Percentiles rank a stretch among this genome's conserved stretches.
These are phyloP conservation scores for Limanda limanda DNA, from an alignment of 2,113 vertebrate genomes.

Conservation along the genomic window DNA sequence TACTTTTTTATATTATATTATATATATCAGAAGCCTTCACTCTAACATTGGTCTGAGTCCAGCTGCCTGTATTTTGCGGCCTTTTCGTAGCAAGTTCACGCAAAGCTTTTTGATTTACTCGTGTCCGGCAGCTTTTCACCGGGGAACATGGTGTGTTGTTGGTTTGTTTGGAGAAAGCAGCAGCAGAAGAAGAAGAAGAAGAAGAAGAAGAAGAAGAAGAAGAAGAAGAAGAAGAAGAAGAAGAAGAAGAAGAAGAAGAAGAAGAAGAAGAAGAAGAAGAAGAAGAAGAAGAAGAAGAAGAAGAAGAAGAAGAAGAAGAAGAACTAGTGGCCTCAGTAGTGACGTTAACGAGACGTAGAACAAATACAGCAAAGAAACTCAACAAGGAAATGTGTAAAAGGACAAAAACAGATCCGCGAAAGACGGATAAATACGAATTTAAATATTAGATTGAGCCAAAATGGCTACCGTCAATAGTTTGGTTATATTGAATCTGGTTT, in stretches of 20 bases:
- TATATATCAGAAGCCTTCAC: too few relatives aligned
- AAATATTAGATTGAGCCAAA: background rate
- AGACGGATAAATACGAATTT: too few relatives aligned
- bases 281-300: too few relatives aligned
- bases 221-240: too few relatives aligned
- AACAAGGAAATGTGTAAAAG: too few relatives aligned
- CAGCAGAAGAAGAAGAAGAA: too few relatives aligned
- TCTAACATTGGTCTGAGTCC: conserved; percentile 9
- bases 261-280: too few relatives aligned
- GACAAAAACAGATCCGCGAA: too few relatives aligned
- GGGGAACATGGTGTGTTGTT: conserved; percentile 14
- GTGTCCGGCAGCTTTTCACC: conserved; percentile 4
- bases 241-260: too few relatives aligned
- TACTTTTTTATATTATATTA: too few relatives aligned
- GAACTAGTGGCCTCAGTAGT: conserved; percentile 4
- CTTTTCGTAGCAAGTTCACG: background rate
- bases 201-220: too few relatives aligned
- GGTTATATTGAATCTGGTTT: background rate
- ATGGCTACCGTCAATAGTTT: background rate
- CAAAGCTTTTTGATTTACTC: background rate
- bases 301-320: background rate
- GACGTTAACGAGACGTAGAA: background rate
- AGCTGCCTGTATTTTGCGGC: background rate
- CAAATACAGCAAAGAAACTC: conserved; percentile 15
- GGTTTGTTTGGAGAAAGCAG: conserved; percentile 22